phyloP scores from a whole-genome alignment of 2,888 invertebrate species.

The Spilarctia lutea region DNA sequence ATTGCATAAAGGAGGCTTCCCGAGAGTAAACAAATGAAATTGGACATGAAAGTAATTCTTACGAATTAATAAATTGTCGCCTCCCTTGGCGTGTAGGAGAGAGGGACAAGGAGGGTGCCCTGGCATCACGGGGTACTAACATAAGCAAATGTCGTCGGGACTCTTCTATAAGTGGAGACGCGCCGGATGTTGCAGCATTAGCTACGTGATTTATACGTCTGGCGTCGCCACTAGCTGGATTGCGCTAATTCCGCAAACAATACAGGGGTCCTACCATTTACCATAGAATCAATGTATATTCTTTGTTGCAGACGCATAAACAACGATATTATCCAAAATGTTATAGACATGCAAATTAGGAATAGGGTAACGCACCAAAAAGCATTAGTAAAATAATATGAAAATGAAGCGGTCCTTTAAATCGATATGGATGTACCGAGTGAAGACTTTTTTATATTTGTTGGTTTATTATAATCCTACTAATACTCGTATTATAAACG shows the following conservation, averaged over 20 bases:
- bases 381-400: slow-evolving; percentile 65
- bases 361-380: slow-evolving; percentile 61
- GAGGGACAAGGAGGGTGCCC: slow-evolving; percentile 42
- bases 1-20: slow-evolving; percentile 14
- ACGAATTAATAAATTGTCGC: slow-evolving; percentile 77
- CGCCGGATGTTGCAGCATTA: slow-evolving; percentile 83
- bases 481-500: too few relatives aligned
- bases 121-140: slow-evolving; percentile 47
- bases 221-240: slow-evolving; percentile 70
- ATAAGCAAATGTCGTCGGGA: slow-evolving; percentile 67
- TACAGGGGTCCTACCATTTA: slow-evolving; percentile 58
- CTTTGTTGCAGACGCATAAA: slow-evolving; percentile 58
- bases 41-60: slow-evolving; percentile 65
- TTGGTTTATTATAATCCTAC: too few relatives aligned
- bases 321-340: slow-evolving; percentile 56
- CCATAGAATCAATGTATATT: slow-evolving; percentile 51
- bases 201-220: slow-evolving; percentile 84
- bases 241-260: slow-evolving; percentile 78
- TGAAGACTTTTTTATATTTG: slow-evolving; percentile 14
- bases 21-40: slow-evolving; percentile 44
- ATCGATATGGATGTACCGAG: slow-evolving; percentile 35
- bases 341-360: slow-evolving; percentile 71
- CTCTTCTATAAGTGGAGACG: slow-evolving; percentile 72
- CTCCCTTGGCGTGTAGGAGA: slow-evolving; percentile 64
- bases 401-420: slow-evolving; percentile 61